phyloP scores from a whole-genome alignment of 92 coral and sea anemone species.

The Muricea muricata region DNA sequence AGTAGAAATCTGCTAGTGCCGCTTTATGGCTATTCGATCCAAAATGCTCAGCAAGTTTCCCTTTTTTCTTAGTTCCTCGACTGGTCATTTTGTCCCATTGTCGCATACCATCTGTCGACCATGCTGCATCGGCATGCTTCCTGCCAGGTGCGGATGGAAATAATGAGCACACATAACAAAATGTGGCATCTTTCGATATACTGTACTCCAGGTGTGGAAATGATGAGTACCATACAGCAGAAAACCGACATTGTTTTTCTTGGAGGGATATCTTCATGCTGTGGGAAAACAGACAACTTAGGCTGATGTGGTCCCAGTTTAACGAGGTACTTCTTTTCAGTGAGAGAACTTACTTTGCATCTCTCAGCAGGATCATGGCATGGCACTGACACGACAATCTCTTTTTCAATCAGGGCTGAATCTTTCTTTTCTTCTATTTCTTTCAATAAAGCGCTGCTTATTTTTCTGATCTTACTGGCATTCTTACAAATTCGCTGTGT shows the following conservation, averaged over 20 bases:
- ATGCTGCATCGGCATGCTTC: background rate
- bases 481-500: background rate
- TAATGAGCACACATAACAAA: background rate
- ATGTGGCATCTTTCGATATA: slow-evolving; percentile 2
- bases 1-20: background rate
- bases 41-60: slow-evolving; percentile 4
- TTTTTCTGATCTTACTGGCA: background rate
- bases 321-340: background rate
- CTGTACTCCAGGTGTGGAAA: slow-evolving; percentile 2
- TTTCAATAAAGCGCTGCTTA: background rate
- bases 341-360: background rate
- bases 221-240: background rate
- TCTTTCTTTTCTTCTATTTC: background rate
- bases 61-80: slow-evolving; percentile 13
- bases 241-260: slow-evolving; percentile 3
- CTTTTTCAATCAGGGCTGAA: background rate
- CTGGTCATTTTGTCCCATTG: slow-evolving; percentile 6
- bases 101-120: background rate
- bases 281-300: slow-evolving; percentile 10
- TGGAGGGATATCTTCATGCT: background rate
- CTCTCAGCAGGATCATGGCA: slow-evolving; percentile 20
- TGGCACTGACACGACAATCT: background rate
- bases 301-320: slow-evolving; percentile 23
- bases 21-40: slow-evolving; percentile 24
- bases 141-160: slow-evolving; percentile 21